Evolutionary conservation across 2,113 vertebrate species (phyloP), one percentile per base, ranked within the genome.

Genomic region (Felis chaus): DNA sequence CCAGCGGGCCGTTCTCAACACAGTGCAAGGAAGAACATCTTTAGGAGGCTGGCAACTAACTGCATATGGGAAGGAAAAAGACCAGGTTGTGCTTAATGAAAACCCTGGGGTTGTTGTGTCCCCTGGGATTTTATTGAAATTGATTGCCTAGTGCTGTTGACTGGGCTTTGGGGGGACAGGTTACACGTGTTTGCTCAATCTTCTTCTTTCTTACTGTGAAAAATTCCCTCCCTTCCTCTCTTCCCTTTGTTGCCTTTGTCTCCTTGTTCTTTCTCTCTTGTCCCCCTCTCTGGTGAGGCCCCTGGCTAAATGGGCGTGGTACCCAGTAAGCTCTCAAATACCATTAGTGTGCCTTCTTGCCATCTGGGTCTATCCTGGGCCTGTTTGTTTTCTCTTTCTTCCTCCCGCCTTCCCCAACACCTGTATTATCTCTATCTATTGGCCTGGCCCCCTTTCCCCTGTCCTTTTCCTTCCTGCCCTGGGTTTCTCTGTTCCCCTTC

Each of bases 1-100:
- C 14, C 53, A 16, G 73, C 0, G 0, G 61, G 33, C 39, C 79
- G 53, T 53, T 69, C 33, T 36, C 33, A 14, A 33, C 33, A 39
- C 10, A 16, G 53, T 2, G 2, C 78, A 12, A 33, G 9, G 31
- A 90, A 61, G 83, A 95, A 15, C 69, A 29, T 90, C 71, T 90
- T 87, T 57, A 48, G 65, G 87, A 39, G 39, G 8, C 91, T 91
- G 0, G 50, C 93, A 31, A 96, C 57, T 95, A 63, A 92, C 41
- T 55, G 14, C 74, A 55, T n/a, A 14, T 0, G 1, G 25, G 13
- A 93, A 91, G 63, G 65, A 55, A 53, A 85, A 94, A 95, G 25
- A 93, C 15, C 21, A 85, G 81, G 36, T 83, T 55, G 41, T 23
- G 31, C 71, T 95, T 95, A 97, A 96, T 95, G 96, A 87, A 91